Evolutionary conservation across 2,797 vertebrate species (phyloP).

Genomic region (Hydrophis major): DNA sequence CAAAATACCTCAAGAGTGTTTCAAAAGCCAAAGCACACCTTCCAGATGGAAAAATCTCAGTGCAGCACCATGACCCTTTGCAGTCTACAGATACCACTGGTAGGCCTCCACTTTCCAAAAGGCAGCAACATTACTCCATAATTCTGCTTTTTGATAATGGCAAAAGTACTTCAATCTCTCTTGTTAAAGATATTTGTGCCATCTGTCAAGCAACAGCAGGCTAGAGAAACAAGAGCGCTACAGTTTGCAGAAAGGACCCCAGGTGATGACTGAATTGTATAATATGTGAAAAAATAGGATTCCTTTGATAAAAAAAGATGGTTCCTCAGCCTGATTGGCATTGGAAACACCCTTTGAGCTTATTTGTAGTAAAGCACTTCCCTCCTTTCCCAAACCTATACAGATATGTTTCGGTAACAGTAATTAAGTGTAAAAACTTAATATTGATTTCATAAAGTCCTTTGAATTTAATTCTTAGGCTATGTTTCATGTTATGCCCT

Average conservation of each 20-base stretch:
- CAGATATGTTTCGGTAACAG: conserved; percentile 82
- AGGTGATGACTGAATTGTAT: conserved; percentile 60
- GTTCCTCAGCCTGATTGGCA: conserved; percentile 52
- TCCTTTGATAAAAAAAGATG: conserved; percentile 74
- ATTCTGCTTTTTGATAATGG: neutral
- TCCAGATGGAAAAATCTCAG: conserved; percentile 36
- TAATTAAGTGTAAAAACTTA: conserved; percentile 84
- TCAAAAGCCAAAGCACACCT: conserved; percentile 54
- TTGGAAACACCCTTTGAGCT: conserved; percentile 61
- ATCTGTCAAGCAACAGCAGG: conserved; percentile 5
- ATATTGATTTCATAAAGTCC: conserved; percentile 77
- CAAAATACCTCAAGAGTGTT: conserved; percentile 69
- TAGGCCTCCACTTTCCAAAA: neutral
- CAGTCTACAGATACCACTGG: conserved; percentile 32
- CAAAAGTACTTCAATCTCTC: neutral
- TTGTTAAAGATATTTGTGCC: neutral
- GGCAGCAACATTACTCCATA: neutral
- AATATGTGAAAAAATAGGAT: conserved; percentile 71
- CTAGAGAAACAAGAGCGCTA: conserved; percentile 31
- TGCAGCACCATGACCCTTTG: conserved; percentile 25
- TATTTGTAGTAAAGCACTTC: conserved; percentile 71
- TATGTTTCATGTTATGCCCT: conserved; percentile 88
- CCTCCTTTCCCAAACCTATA: conserved; percentile 65
- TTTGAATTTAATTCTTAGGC: conserved; percentile 83
- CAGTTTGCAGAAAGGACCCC: conserved; percentile 37